phyloP scores from a whole-genome alignment of 1,140 invertebrate genomes.

The Pogonus chalceus region DNA sequence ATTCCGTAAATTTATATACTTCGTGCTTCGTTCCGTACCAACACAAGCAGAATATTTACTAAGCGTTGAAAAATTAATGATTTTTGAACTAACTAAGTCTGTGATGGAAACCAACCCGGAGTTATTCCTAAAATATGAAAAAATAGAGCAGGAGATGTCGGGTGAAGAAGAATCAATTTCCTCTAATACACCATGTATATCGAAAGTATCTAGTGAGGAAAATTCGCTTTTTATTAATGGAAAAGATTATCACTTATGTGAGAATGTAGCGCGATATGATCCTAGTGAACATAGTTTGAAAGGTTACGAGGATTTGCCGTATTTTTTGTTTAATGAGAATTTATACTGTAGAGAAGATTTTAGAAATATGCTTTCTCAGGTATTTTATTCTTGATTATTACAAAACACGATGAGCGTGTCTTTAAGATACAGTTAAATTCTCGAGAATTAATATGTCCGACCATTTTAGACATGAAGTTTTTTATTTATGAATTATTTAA shows the following conservation, averaged over 20 bases:
- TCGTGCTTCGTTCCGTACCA: slow-evolving; percentile 32
- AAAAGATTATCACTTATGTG: slow-evolving; percentile 22
- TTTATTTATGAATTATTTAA: not conserved
- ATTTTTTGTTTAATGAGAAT: slow-evolving; percentile 25
- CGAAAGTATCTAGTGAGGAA: not conserved
- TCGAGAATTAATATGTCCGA: not conserved
- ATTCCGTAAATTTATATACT: slow-evolving; percentile 41
- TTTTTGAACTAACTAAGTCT: slow-evolving; percentile 26
- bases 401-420: slow-evolving; percentile 12
- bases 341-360: slow-evolving; percentile 30
- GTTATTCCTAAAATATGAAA: not conserved
- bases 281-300: slow-evolving; percentile 9
- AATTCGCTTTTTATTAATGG: slow-evolving; percentile 8
- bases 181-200: not conserved
- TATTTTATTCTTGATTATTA: slow-evolving; percentile 12
- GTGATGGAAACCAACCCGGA: not conserved
- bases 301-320: slow-evolving; percentile 18
- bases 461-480: not conserved
- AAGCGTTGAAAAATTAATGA: slow-evolving; percentile 31
- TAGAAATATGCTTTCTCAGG: slow-evolving; percentile 19
- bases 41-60: slow-evolving; percentile 38
- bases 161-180: not conserved
- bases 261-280: slow-evolving; percentile 16
- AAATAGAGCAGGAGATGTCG: not conserved
- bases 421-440: not conserved